Conservation (phyloP, 2,888 invertebrate species). For the Dastarcus helophoroides region DNA sequence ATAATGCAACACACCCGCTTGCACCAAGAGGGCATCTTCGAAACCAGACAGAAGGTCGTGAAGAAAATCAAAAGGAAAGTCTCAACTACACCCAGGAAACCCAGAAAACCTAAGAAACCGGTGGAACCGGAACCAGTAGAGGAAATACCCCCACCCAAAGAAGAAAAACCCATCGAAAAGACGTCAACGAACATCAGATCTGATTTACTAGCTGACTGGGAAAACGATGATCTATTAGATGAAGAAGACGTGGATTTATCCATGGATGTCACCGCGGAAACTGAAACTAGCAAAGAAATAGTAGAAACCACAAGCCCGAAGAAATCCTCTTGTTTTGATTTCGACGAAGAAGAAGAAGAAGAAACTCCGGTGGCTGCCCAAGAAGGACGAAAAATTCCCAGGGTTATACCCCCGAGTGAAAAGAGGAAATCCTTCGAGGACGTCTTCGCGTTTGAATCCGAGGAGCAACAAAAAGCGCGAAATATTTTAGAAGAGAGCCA, state of each 20-base stretch:
- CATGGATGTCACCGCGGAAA: conserved; percentile 1
- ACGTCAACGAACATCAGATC: conserved; percentile 54
- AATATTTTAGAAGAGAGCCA: conserved; percentile 14
- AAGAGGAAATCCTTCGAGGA: conserved; percentile 35
- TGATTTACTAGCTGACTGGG: conserved; percentile 69
- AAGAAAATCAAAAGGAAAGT: conserved; percentile 32
- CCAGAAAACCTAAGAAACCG: conserved; percentile 32
- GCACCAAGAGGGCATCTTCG: conserved; percentile 50
- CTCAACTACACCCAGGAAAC: conserved; percentile 26
- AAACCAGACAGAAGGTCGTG: conserved; percentile 9
- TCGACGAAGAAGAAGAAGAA: conserved; percentile 62
- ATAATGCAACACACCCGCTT: conserved; percentile 62
- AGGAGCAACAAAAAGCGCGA: conserved; percentile 15
- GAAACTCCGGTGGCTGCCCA: conserved; percentile 39
- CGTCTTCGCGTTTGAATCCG: conserved; percentile 27
- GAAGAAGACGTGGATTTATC: conserved; percentile 2
- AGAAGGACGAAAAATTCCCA: conserved; percentile 52
- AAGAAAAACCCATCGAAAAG: conserved; percentile 26
- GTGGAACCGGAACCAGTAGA: conserved; percentile 21
- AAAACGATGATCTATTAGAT: conserved; percentile 39
- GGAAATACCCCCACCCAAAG: conserved; percentile 12
- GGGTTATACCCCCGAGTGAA: conserved; percentile 39
- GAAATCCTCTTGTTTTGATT: conserved; percentile 67
- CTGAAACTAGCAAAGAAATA: conserved; percentile 2
- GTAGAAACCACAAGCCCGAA: conserved; percentile 1